These are phyloP conservation scores for Gerris buenoi DNA, from an alignment of 1,140 invertebrate species.

Conservation along the genomic window DNA sequence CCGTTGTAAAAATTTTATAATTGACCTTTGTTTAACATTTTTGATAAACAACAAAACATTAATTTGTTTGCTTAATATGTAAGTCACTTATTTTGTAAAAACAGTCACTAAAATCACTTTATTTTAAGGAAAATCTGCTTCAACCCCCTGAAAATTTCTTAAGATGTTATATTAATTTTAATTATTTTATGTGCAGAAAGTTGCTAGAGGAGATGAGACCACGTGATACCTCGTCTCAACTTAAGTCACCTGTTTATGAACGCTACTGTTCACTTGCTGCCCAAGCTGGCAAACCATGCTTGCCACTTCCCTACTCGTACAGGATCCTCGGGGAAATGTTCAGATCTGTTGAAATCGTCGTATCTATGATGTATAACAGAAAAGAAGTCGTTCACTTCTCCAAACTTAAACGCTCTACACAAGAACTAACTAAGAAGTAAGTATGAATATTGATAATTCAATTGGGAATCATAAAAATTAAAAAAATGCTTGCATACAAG, in stretches of 20 bases:
- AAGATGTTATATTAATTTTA: too few relatives aligned
- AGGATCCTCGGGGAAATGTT: conserved; percentile 66
- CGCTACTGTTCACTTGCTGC: conserved; percentile 42
- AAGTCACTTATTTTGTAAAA: too few relatives aligned
- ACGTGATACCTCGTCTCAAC: conserved; percentile 34
- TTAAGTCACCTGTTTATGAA: conserved; percentile 44
- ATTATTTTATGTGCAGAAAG: conserved; percentile 33
- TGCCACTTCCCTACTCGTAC: conserved; percentile 70
- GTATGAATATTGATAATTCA: too few relatives aligned
- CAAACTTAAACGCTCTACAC: conserved; percentile 74
- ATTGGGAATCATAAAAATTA: too few relatives aligned
- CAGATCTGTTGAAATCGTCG: conserved; percentile 65
- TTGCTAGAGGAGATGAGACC: conserved; percentile 28
- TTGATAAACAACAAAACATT: too few relatives aligned
- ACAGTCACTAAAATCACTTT: too few relatives aligned
- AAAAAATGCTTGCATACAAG: too few relatives aligned
- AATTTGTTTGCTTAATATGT: too few relatives aligned
- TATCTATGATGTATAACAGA: conserved; percentile 69
- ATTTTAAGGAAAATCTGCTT: too few relatives aligned
- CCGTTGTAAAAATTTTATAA: too few relatives aligned
- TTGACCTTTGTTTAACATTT: too few relatives aligned
- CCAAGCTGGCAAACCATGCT: conserved; percentile 35
- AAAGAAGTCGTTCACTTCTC: conserved; percentile 73
- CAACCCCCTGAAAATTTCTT: too few relatives aligned
- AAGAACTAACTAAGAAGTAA: conserved; percentile 58